Evolutionary conservation across 2,888 invertebrate genomes (phyloP).

Genomic region (Atrina japonica): DNA sequence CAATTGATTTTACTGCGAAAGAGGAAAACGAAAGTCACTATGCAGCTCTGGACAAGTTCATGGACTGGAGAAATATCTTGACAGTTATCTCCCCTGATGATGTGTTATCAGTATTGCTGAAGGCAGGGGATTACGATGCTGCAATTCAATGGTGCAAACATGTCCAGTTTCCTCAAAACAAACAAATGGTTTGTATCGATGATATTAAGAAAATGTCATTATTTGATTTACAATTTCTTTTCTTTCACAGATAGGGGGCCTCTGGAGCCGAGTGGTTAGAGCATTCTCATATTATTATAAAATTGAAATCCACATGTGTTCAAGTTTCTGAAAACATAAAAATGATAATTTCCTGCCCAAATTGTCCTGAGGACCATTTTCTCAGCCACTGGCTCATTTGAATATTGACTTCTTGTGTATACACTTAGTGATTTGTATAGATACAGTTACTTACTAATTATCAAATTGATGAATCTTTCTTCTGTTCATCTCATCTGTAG

Average conservation of each 20-base stretch:
- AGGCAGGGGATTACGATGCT: conserved; percentile 67
- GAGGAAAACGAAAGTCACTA: conserved; percentile 43
- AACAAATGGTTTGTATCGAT: conserved; percentile 55
- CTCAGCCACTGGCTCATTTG: too few relatives aligned
- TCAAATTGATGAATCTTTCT: not conserved
- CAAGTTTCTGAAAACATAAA: too few relatives aligned
- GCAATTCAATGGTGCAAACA: conserved; percentile 70
- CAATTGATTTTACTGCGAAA: conserved; percentile 51
- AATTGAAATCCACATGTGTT: too few relatives aligned
- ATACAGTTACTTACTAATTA: not conserved
- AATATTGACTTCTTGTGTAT: too few relatives aligned
- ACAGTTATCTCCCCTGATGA: conserved; percentile 56
- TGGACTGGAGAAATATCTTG: conserved; percentile 70
- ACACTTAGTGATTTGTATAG: too few relatives aligned
- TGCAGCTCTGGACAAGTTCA: conserved; percentile 55
- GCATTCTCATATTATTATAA: too few relatives aligned
- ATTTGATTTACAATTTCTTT: too few relatives aligned
- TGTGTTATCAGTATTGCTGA: conserved; percentile 69
- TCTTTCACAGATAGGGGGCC: too few relatives aligned
- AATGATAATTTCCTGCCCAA: too few relatives aligned
- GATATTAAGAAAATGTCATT: not conserved
- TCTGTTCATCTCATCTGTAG: conserved; percentile 44
- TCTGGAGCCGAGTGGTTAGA: too few relatives aligned
- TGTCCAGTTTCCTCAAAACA: conserved; percentile 53
- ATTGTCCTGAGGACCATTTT: too few relatives aligned